These are phyloP conservation scores for Anhinga rufa DNA, from an alignment of 2,113 vertebrate species.

Conservation along the genomic window DNA sequence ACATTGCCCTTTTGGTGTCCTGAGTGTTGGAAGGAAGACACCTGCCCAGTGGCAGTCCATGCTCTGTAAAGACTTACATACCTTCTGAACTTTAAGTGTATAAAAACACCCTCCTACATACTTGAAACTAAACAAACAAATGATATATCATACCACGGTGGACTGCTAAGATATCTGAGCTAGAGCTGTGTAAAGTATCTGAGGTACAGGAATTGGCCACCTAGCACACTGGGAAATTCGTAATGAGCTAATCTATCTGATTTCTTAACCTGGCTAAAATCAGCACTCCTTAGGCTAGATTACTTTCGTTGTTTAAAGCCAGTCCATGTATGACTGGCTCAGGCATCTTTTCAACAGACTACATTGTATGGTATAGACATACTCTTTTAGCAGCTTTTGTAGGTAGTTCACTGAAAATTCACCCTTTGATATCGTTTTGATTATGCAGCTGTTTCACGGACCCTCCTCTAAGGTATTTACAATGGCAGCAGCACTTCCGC, in stretches of 20 bases:
- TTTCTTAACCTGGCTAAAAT: background rate
- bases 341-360: background rate
- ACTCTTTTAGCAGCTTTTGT: background rate
- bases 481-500: background rate
- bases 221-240: background rate
- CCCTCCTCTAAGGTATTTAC: background rate
- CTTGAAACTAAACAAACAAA: background rate
- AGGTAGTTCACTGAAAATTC: background rate
- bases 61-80: background rate
- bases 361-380: background rate
- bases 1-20: background rate
- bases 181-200: background rate
- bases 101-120: background rate
- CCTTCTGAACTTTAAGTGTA: background rate
- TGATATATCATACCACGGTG: background rate
- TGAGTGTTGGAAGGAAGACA: background rate
- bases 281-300: background rate
- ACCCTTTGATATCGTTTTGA: background rate
- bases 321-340: background rate
- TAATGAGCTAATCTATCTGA: background rate
- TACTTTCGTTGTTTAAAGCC: background rate
- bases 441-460: background rate
- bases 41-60: accelerated
- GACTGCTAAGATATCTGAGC: background rate
- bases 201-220: background rate